These are phyloP conservation scores for Myotis daubentonii DNA, from an alignment of 2,797 vertebrate species.

Conservation along the genomic window DNA sequence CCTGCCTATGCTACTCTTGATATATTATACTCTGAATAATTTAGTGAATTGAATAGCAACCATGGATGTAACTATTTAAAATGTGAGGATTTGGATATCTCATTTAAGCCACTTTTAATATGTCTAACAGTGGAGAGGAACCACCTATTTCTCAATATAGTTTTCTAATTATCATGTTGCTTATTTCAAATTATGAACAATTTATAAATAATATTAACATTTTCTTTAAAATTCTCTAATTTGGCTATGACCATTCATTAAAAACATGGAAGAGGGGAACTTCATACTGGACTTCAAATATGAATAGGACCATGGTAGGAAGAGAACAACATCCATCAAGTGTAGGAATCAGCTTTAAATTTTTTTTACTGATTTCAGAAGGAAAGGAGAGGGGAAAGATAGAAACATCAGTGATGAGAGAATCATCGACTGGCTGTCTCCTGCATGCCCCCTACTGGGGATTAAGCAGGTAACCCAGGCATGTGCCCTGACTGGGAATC, in stretches of 20 bases:
- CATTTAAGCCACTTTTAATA: not conserved
- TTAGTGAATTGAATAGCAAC: not conserved
- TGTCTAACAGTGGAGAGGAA: not conserved
- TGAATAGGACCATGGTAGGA: not conserved
- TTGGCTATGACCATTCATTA: not conserved
- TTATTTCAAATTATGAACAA: not conserved
- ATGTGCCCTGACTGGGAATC: too few species aligned
- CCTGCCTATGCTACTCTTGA: not conserved
- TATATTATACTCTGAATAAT: not conserved
- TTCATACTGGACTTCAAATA: not conserved
- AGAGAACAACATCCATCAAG: not conserved
- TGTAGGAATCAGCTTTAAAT: not conserved
- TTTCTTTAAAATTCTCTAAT: not conserved
- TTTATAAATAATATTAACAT: not conserved
- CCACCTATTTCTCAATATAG: not conserved
- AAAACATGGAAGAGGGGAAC: not conserved
- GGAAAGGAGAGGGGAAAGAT: too few species aligned
- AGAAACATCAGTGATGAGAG: too few species aligned
- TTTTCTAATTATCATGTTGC: not conserved
- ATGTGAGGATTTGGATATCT: not conserved
- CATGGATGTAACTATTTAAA: not conserved
- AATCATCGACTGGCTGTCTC: too few species aligned
- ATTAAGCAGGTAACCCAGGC: too few species aligned
- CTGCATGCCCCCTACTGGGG: too few species aligned
- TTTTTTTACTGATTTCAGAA: too few species aligned